Conservation (phyloP, 2,113 vertebrate genomes). For the Ammodytes marinus region DNA sequence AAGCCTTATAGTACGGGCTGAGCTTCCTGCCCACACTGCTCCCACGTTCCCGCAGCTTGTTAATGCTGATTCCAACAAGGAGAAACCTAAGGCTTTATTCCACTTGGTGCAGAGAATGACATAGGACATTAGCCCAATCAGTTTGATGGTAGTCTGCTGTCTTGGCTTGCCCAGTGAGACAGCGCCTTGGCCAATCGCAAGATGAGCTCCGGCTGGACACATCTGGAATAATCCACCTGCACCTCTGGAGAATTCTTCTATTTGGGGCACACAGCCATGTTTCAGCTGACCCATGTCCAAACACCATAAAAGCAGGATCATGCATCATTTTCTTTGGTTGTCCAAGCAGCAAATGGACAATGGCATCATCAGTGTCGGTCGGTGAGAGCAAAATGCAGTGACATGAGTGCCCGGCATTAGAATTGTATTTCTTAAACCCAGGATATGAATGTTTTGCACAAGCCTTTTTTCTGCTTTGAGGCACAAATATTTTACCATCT, state of each 20-base stretch:
- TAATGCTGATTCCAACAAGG: constrained; percentile 66
- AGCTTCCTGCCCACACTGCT: constrained; percentile 58
- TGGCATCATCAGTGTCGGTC: constrained; percentile 53
- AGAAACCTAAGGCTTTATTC: constrained; percentile 54
- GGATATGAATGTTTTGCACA: background rate
- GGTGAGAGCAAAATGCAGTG: constrained; percentile 8
- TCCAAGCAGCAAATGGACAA: constrained; percentile 74
- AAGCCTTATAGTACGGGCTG: constrained; percentile 40
- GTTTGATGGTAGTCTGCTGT: constrained; percentile 56
- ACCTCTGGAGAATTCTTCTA: constrained; percentile 51
- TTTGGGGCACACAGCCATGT: constrained; percentile 54
- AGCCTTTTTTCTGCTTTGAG: background rate
- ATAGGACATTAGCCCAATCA: constrained; percentile 54
- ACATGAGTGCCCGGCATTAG: constrained; percentile 2
- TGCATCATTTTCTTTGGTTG: constrained; percentile 75
- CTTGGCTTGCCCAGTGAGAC: constrained; percentile 41
- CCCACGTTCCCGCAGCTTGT: constrained; percentile 60
- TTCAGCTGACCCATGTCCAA: constrained; percentile 66
- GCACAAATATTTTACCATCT: constrained; percentile 4
- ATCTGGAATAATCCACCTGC: constrained; percentile 74
- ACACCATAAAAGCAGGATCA: constrained; percentile 65
- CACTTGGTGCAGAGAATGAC: constrained; percentile 60
- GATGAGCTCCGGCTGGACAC: constrained; percentile 57
- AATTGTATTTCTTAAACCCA: constrained; percentile 13
- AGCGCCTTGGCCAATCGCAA: constrained; percentile 27